These are phyloP conservation scores for Tetanocera ferruginea DNA, from an alignment of 2,888 invertebrate species.

Conservation along the genomic window DNA sequence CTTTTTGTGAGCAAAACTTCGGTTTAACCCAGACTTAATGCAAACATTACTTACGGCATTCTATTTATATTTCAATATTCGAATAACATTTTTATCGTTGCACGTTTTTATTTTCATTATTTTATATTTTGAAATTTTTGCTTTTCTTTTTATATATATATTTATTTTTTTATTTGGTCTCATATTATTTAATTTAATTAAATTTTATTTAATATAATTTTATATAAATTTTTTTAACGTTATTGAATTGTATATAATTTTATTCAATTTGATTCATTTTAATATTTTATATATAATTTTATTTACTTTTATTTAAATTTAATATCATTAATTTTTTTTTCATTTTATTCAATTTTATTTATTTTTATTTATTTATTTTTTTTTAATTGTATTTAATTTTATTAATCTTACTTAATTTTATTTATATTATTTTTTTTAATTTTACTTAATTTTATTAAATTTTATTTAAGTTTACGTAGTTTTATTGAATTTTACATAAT, in stretches of 20 bases:
- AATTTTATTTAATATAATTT: neutral
- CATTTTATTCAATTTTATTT: neutral
- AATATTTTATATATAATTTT: too few relatives aligned
- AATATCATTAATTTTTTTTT: neutral
- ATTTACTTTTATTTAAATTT: neutral
- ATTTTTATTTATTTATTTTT: neutral
- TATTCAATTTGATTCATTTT: too few relatives aligned
- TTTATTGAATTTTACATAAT: neutral
- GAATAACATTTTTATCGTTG: too few relatives aligned
- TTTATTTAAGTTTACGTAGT: neutral
- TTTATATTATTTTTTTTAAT: neutral
- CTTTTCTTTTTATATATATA: too few relatives aligned
- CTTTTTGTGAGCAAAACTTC: too few relatives aligned
- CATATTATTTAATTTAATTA: neutral
- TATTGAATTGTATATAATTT: neutral
- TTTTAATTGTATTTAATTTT: neutral
- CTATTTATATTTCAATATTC: too few relatives aligned
- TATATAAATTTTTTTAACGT: neutral
- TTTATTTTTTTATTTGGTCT: neutral
- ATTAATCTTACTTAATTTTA: neutral
- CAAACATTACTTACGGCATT: too few relatives aligned
- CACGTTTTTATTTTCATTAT: too few relatives aligned
- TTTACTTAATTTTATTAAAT: neutral
- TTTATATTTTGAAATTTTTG: too few relatives aligned
- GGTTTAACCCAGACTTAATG: too few relatives aligned